These are phyloP conservation scores for Craterocephalus amniculus DNA, from an alignment of 2,797 vertebrate genomes.

Conservation along the genomic window DNA sequence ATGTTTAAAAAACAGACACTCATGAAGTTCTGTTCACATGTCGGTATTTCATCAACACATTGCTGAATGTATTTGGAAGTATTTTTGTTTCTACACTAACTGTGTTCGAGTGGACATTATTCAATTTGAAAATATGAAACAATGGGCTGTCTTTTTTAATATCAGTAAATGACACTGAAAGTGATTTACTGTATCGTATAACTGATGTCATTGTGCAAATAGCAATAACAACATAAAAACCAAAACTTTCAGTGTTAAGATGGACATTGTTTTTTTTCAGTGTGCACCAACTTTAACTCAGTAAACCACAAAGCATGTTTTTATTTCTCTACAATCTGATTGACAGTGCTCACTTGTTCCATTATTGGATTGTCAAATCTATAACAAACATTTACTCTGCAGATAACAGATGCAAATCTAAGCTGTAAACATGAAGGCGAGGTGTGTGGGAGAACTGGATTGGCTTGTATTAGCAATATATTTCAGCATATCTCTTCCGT, in stretches of 20 bases:
- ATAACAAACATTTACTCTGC: constrained; percentile 12
- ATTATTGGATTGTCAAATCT: constrained; percentile 61
- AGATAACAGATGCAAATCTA: constrained; percentile 41
- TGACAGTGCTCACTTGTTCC: constrained; percentile 41
- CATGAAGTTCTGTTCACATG: no score
- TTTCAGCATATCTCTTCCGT: constrained; percentile 42
- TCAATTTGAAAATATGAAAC: background rate
- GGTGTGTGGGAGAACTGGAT: constrained; percentile 36
- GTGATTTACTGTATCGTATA: no score
- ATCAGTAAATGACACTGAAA: no score
- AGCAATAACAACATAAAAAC: background rate
- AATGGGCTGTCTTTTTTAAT: no score
- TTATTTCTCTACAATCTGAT: constrained; percentile 46
- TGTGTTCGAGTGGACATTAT: background rate
- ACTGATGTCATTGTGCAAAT: background rate
- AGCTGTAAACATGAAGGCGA: constrained; percentile 60
- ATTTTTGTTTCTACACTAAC: background rate
- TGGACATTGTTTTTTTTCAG: constrained; percentile 43
- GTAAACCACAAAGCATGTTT: constrained; percentile 31
- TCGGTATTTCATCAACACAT: background rate
- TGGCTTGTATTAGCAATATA: constrained; percentile 34
- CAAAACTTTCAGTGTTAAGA: constrained; percentile 24
- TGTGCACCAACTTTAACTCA: constrained; percentile 21
- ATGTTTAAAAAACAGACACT: background rate
- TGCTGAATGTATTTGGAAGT: background rate